Evolutionary conservation across 2,797 vertebrate genomes (phyloP), one percentile per base, ranked within the genome.

Genomic region (Microctenopoma steveboyesi): DNA sequence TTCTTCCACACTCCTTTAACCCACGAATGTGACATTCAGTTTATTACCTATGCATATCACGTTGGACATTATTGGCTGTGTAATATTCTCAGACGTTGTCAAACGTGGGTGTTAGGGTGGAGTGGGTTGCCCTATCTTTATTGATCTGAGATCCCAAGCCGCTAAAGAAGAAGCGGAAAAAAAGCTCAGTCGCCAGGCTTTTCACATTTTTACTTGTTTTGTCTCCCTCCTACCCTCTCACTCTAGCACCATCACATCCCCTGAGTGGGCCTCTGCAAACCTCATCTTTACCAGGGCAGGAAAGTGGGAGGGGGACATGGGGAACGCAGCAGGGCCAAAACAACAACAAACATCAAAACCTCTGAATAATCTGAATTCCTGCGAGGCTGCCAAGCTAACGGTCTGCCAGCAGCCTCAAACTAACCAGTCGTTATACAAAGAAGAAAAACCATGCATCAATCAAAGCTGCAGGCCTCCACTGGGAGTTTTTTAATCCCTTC

Each of bases 321-420:
- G 55, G 55, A 47, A 40, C 43, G 72, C 55, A 52, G 63, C 63
- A 47, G 25, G 70, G 50, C 77, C 79, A 74, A 80, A 89, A 85
- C 82, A 85, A 83, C 76, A 83, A 86, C 85, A 88, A 86, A 82
- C 68, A 78, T 74, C 73, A 70, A 79, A 79, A 82, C 78, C 63
- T 73, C 80, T 0, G 37, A 87, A 83, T 84, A 78, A 81, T 75
- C 63, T 35, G 54, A 73, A 86, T 82, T 90, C 79, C 81, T 78
- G 58, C 12, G 2, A 52, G 64, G 56, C 60, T 81, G 85, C 79
- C 83, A 87, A 75, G 22, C 22, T n/a, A 25, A 43, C 6, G 10
- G 60, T 68, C 72, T 63, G 77, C 67, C 75, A 72, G 52, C 70
- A 72, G 52, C 43, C 54, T 74, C 35, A 58, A 72, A 64, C 49